Evolutionary conservation across 2,113 vertebrate genomes (phyloP).

Genomic region (Clarias magur): DNA sequence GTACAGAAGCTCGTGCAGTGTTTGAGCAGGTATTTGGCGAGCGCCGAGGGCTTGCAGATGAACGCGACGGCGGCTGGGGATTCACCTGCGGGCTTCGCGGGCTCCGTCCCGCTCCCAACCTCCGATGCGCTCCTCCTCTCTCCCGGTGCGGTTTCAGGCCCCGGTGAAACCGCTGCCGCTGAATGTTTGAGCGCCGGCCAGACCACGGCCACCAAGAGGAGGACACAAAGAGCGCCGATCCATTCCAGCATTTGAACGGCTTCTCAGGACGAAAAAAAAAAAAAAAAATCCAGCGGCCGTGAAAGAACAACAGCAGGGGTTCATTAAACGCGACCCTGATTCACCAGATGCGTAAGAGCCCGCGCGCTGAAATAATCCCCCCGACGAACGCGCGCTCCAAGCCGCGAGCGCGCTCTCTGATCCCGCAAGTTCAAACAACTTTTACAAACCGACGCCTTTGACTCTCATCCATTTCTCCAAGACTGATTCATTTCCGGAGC

Average conservation of each 20-base stretch:
- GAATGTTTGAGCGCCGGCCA: slow-evolving; percentile 69
- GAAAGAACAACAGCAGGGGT: background rate
- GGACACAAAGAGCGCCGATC: slow-evolving; percentile 65
- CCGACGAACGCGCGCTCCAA: background rate
- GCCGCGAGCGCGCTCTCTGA: background rate
- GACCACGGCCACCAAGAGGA: slow-evolving; percentile 67
- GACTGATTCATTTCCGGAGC: background rate
- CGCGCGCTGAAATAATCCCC: background rate
- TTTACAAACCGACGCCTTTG: slow-evolving; percentile 6
- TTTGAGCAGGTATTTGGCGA: slow-evolving; percentile 78
- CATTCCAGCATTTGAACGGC: slow-evolving; percentile 74
- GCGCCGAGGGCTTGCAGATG: slow-evolving; percentile 78
- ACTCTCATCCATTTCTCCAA: background rate
- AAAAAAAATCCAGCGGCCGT: slow-evolving; percentile 2
- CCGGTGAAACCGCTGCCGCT: slow-evolving; percentile 42
- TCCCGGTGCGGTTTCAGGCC: slow-evolving; percentile 51
- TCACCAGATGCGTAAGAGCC: slow-evolving; percentile 2
- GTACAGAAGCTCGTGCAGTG: slow-evolving; percentile 72
- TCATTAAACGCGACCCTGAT: background rate
- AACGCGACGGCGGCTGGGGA: slow-evolving; percentile 56
- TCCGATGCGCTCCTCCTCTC: slow-evolving; percentile 49
- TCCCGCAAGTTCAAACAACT: slow-evolving; percentile 44
- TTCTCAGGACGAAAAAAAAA: background rate
- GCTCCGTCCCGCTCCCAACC: slow-evolving; percentile 7
- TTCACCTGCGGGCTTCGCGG: slow-evolving; percentile 39